Evolutionary conservation across 2,888 invertebrate species (phyloP).

Genomic region (Crioceris asparagi): DNA sequence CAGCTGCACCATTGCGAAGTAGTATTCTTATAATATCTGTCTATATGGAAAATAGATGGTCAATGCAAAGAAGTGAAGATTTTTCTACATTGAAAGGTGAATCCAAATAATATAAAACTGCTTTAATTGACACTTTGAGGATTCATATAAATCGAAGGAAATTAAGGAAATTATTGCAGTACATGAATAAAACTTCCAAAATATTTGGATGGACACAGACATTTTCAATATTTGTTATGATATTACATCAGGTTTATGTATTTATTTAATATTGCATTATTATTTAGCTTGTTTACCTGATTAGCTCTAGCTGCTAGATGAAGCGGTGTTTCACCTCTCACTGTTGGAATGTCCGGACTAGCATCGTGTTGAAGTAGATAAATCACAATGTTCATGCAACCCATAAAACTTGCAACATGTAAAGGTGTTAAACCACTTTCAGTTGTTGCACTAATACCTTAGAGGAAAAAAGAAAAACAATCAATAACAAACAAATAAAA

Average conservation of each 20-base stretch:
- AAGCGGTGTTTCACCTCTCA: conserved; percentile 92
- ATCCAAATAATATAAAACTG: too few relatives aligned
- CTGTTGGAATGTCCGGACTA: conserved; percentile 87
- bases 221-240: too few relatives aligned
- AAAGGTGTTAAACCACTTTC: conserved; percentile 87
- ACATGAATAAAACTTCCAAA: too few relatives aligned
- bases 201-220: too few relatives aligned
- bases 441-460: conserved; percentile 57
- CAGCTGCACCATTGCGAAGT: conserved; percentile 78
- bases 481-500: background rate
- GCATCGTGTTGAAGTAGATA: conserved; percentile 91
- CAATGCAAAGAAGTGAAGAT: background rate
- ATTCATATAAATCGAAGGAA: too few relatives aligned
- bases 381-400: conserved; percentile 97
- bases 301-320: conserved; percentile 95
- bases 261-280: too few relatives aligned
- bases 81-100: background rate
- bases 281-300: too few relatives aligned
- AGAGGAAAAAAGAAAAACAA: conserved; percentile 3
- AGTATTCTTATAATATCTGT: conserved; percentile 94
- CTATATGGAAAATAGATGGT: conserved; percentile 22
- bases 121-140: too few relatives aligned
- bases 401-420: conserved; percentile 98
- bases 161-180: too few relatives aligned
- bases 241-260: too few relatives aligned